Base-by-base conservation (phyloP, 2,797 vertebrate genomes). In the Vultur gryphus region DNA sequence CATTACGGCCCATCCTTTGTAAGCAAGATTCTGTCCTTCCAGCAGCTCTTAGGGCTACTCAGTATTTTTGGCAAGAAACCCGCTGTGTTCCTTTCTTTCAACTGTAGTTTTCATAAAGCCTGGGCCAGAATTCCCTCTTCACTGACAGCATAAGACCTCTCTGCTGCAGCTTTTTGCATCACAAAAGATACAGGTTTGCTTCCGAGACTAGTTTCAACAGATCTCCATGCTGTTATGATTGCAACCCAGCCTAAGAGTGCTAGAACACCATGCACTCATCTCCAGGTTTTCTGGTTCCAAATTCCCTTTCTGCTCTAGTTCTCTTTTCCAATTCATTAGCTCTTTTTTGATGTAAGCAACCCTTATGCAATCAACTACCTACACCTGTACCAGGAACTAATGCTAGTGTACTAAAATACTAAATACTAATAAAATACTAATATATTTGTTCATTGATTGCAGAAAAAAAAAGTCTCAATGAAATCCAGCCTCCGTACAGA, bases 11-110 rank as follows among this genome's bases (percentile, higher is more conserved):
- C 80, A 94, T 93, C 92, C 70, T 92, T 87, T 95, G 89, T 84
- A 95, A 94, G 79, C 90, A 95, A 90, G 79, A 94, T 70, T 95
- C 82, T 89, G 64, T 93, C 82, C 77, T 95, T 96, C 87, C 78
- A 96, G 89, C 86, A 31, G 88, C 61, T 84, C 49, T 93, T 87
- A 20, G 31, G 65, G 82, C 86, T 92, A 82, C 84, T 92, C 84
- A 57, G 62, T 90, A 82, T 73, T 96, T 95, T 75, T 95, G 86
- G 84, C 87, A 95, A 91, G 64, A 85, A 81, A 91, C 2, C 5
- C 20, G 37, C 41, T 17, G 37, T 72, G 49, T 41, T 93, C 52
- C 51, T 90, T 88, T 93, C 82, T 96, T 88, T 94, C 93, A 95
- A 33, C 64, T 44, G 37, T 2, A 96, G 85, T 66, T 82, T 96